Evolutionary conservation across 2,888 invertebrate genomes (phyloP), one percentile per base, ranked within the genome.

Genomic region (Drosophila phalerata): DNA sequence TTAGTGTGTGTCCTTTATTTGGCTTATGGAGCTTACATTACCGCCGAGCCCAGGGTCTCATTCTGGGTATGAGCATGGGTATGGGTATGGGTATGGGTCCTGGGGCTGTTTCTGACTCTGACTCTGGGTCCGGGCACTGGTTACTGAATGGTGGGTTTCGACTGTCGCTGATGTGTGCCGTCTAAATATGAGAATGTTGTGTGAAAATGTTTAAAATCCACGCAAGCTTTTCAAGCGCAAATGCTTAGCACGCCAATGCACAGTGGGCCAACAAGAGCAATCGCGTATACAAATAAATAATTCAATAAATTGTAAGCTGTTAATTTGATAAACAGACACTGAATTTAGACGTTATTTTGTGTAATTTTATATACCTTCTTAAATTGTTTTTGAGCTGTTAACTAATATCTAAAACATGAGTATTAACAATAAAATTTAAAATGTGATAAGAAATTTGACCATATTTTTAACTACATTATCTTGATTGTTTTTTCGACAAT

Each of bases 201-300:
- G 84, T 84, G 84, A 84, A 84, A 84, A 84, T 85, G 88, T 90
- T 85, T 89, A 80, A 89, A 85, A 89, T 90, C 84, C 90, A 85
- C 90, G 89, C 90, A 63, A 85, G 81, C 73, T 70, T 73, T 72
- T 66, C 75, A 75, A 87, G 85, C 82, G 82, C 89, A 73, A 85
- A 85, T 89, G 77, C 84, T 88, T 86, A 76, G 74, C 85, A 85
- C 89, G 85, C 81, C 81, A 76, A 62, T 70, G 71, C 17, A 64
- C 58, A 77, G 81, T 72, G 82, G 61, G 19, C 0, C 19, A 13
- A 49, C 15, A 6, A 1, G 6, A n/a, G 22, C 13, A 28, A 22
- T 5, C 15, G 11, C 8, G 34, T 49, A 9, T 5, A 0, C 15
- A 47, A 47, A 28, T 47, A 28, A n/a, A 34, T 49, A 34, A 49